Evolutionary conservation across 2,113 vertebrate species (phyloP), one percentile per base, ranked within the genome.

Genomic region (Burhinus oedicnemus): DNA sequence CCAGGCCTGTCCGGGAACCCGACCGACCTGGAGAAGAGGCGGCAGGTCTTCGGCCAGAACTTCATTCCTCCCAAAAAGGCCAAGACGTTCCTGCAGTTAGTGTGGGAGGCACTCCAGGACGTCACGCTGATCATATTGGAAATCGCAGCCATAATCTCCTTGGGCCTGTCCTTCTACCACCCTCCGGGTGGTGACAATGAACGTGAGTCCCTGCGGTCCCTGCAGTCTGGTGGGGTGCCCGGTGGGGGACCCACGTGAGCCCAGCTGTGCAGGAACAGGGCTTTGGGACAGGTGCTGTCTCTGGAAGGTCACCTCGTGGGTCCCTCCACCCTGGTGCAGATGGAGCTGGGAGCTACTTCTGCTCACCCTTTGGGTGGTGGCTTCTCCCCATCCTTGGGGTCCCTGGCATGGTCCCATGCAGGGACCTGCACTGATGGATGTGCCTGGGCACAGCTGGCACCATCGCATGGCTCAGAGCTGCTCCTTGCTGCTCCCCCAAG

Each of bases 31-130:
- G 99, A 99, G 90, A 99, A 99, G 96, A 98, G 99, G 64, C 98
- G 98, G 32, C 87, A 97, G 18, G 82, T 98, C 3, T 99, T 98
- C 6, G 99, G 99, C 8, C 97, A 98, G 90, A 99, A 99, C 90
- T 98, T 99, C 68, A 99, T 99, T 70, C 99, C 99, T 47, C 99
- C 99, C 1, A 99, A 99, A 90, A 99, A 99, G 97, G 58, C 99
- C 91, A 99, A 99, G 98, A 99, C 99, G 3, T 99, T 99, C 98
- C 97, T 99, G 97, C 98, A 99, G 97, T 98, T 99, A 97, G 99
- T 99, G 91, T 99, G 99, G 99, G 99, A 99, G 96, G 99, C 99
- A 2, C 98, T 99, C 78, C 99, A 99, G 96, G 99, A 99, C 42
- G 99, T 99, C 89, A 99, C 99, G 0, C 98, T 99, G 42, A 99